Base-by-base conservation (phyloP, 2,797 vertebrate genomes). In the Dermochelys coriacea region DNA sequence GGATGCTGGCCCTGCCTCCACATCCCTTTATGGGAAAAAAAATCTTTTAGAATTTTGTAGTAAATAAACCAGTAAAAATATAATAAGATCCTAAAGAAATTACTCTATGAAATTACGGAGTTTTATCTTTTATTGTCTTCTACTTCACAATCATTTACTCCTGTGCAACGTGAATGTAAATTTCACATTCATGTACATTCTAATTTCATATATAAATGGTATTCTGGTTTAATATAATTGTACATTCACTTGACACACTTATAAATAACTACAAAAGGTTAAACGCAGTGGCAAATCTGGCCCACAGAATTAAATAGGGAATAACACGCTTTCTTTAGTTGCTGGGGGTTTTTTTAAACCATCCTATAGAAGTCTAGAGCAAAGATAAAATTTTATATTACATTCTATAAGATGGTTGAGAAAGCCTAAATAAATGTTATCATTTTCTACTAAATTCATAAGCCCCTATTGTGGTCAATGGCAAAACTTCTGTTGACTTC, bases 51-150 rank as follows among this genome's bases (percentile, higher is more conserved):
- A 93, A 59, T 88, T n/a, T n/a, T 80, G 25, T 31, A 79, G 52
- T 77, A 75, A 75, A 61, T 81, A 81, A 91, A 52, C 3, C 47
- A 50, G 71, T 10, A 47, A 19, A 85, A 75, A 47, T 5, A 45
- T 50, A 80, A 31, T 0, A 84, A 31, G 55, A 6, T 84, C 88
- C 51, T 64, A 88, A 88, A 85, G 71, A 12, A 85, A 18, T 54
- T 11, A 86, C 9, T 80, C 29, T 27, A 71, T 15, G 80, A 87
- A 90, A 27, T 7, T 93, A 80, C 86, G 90, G 95, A 93, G 92
- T 57, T 34, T 0, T 4, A 0, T 15, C 64, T 86, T 80, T 59
- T 77, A 84, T 50, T 78, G 57, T 5, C 54, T 88, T 87, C 5
- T 82, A 54, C 12, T 68, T 77, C 19, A n/a, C 0, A 79, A 49